Conservation (phyloP, 2,888 invertebrate species). For the Pardosa pseudoannulata region DNA sequence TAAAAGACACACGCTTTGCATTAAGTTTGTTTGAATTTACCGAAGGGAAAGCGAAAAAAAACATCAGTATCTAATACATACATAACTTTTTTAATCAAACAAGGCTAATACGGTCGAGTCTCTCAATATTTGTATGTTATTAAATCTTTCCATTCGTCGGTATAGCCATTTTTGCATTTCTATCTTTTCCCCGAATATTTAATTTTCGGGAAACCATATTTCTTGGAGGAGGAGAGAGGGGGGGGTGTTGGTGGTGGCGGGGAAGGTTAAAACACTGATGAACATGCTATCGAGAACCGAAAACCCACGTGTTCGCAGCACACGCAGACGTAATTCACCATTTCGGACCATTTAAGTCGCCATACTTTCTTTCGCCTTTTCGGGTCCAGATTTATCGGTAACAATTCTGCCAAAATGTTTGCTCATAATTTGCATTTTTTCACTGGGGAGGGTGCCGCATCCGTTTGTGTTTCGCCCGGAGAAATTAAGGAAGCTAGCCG, state of each 20-base stretch:
- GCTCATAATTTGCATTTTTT: constrained; percentile 70
- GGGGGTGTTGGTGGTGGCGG: neutral
- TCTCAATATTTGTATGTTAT: constrained; percentile 13
- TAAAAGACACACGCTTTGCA: neutral
- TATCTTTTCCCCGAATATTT: neutral
- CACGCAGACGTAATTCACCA: constrained; percentile 21
- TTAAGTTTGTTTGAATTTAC: neutral
- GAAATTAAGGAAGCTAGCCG: constrained; percentile 68
- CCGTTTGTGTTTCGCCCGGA: constrained; percentile 18
- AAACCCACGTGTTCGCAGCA: constrained; percentile 14
- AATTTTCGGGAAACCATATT: constrained; percentile 1
- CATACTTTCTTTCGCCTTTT: constrained; percentile 26
- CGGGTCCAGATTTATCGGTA: constrained; percentile 58
- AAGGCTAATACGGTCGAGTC: neutral
- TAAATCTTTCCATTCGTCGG: constrained; percentile 8
- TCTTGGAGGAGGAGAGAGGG: neutral
- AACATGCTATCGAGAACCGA: constrained; percentile 19
- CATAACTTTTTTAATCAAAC: constrained; percentile 2
- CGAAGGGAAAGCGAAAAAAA: neutral
- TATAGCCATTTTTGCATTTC: neutral
- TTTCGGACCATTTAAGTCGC: constrained; percentile 34
- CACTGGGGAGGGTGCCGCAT: constrained; percentile 29
- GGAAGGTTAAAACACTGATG: constrained; percentile 6
- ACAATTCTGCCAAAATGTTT: constrained; percentile 69
- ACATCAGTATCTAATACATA: neutral